phyloP scores from a whole-genome alignment of 1,140 invertebrate species.

The Planococcus citri region DNA sequence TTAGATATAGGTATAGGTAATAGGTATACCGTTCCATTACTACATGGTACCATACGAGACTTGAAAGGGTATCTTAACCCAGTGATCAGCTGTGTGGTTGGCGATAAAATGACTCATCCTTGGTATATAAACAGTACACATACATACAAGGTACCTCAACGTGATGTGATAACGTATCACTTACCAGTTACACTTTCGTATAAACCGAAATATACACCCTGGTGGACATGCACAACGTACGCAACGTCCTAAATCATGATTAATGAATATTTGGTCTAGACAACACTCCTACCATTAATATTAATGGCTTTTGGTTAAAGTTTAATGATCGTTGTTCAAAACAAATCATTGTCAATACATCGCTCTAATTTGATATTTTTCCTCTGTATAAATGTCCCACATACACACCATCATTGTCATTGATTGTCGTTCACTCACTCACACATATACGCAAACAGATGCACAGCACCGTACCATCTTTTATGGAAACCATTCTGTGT shows the following conservation, averaged over 20 bases:
- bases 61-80: background rate
- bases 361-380: constrained; percentile 7
- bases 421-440: too few species aligned
- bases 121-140: too few species aligned
- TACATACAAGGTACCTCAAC: background rate
- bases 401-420: too few species aligned
- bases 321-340: constrained; percentile 3
- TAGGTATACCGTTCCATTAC: too few species aligned
- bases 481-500: too few species aligned
- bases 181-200: background rate
- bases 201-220: background rate
- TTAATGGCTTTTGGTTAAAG: constrained; percentile 7
- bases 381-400: background rate
- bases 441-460: too few species aligned
- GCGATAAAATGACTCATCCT: background rate
- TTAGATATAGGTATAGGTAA: too few species aligned
- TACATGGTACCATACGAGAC: too few species aligned
- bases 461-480: too few species aligned
- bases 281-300: constrained; percentile 6
- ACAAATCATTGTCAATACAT: background rate
- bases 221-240: constrained; percentile 5
- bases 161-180: constrained; percentile 6
- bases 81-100: background rate
- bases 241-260: constrained; percentile 1
- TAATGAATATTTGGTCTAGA: constrained; percentile 7